phyloP scores from a whole-genome alignment of 2,888 invertebrate species.

The Glaucopsyche alexis region DNA sequence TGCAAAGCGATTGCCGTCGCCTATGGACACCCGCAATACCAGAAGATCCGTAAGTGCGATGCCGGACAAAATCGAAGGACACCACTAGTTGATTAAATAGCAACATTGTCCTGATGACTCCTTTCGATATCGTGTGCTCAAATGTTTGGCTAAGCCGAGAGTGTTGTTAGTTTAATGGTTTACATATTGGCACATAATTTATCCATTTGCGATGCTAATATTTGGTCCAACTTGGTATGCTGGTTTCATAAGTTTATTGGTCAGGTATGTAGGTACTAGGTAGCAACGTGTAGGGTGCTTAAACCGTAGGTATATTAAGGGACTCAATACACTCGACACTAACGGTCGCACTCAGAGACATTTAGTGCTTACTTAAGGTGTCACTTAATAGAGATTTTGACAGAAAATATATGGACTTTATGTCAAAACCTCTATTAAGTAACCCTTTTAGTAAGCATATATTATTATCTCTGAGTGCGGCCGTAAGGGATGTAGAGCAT shows the following conservation, averaged over 20 bases:
- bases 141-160: conserved; percentile 20
- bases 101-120: conserved; percentile 2
- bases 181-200: conserved; percentile 12
- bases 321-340: not conserved
- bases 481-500: not conserved
- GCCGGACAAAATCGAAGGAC: not conserved
- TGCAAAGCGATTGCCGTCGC: too few relatives aligned
- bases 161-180: conserved; percentile 17
- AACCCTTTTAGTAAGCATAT: too few relatives aligned
- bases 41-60: too few relatives aligned
- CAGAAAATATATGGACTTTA: too few relatives aligned
- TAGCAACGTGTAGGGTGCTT: not conserved
- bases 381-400: too few relatives aligned
- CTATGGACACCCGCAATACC: too few relatives aligned
- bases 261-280: not conserved
- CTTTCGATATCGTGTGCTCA: not conserved
- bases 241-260: not conserved
- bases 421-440: too few relatives aligned
- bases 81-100: not conserved
- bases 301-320: not conserved
- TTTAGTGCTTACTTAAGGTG: too few relatives aligned
- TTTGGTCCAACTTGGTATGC: not conserved
- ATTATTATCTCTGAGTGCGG: too few relatives aligned
- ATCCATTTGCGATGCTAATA: conserved; percentile 6
- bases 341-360: too few relatives aligned